phyloP scores from a whole-genome alignment of 2,113 vertebrate species.

The Bucco capensis region DNA sequence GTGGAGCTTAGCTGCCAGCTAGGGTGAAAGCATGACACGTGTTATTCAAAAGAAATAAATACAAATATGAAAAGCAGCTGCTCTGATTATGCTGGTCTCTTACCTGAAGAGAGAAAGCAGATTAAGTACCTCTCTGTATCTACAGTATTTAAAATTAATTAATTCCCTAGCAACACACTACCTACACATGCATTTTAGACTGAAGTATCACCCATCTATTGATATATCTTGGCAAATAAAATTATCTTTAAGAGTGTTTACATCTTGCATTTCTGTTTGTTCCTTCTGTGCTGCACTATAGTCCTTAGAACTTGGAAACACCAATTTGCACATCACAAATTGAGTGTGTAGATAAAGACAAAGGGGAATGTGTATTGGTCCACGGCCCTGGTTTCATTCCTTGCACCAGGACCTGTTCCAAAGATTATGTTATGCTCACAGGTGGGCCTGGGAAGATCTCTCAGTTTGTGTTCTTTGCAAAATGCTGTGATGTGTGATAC shows the following conservation, averaged over 20 bases:
- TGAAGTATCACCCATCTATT: not conserved
- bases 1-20: not conserved
- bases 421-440: not conserved
- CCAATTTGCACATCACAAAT: not conserved
- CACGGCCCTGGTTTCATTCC: rapidly evolving
- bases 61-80: not conserved
- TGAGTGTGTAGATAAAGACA: not conserved
- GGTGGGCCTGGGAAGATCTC: not conserved
- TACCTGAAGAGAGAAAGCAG: not conserved
- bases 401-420: not conserved
- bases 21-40: not conserved
- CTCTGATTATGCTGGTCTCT: not conserved
- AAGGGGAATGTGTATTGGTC: not conserved
- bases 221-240: constrained; percentile 14
- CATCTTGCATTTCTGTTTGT: not conserved
- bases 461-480: not conserved
- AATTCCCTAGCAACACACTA: not conserved
- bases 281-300: not conserved
- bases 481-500: not conserved
- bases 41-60: not conserved
- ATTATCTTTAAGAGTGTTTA: not conserved
- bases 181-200: not conserved
- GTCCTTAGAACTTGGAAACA: not conserved
- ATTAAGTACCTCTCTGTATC: not conserved
- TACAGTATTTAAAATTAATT: not conserved